Evolutionary conservation across 2,797 vertebrate species (phyloP), one percentile per base, ranked within the genome.

Genomic region (Valencia hispanica): DNA sequence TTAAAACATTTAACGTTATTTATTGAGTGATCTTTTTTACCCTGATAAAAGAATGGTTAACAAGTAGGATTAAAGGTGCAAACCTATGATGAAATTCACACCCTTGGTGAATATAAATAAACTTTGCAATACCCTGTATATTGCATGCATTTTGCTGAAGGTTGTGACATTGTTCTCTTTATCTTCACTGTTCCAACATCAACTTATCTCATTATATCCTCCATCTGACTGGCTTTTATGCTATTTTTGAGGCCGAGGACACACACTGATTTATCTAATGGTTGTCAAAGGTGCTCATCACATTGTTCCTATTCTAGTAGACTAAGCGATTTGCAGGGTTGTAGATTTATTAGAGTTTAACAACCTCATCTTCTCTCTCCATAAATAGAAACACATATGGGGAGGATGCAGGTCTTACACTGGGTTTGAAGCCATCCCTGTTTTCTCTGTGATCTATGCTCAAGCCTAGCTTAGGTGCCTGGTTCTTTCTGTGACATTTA

Each of bases 401-500:
- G 65, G 76, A 57, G 73, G 75, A 85, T 74, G 55, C 51, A 70
- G 68, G 36, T 78, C 86, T 83, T 79, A 82, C 72, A 25, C 4
- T 68, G 68, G 82, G 68, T 80, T 90, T 89, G 68, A 87, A 86
- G 74, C 76, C 66, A 66, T 82, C 85, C 86, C 77, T 34, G 39
- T 71, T 92, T 85, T 70, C 75, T 88, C 89, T 84, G 90, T 89
- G 91, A 94, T 92, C 90, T 92, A 91, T 90, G 86, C 84, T 90
- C 86, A 92, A 81, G 91, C 91, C 89, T 91, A 77, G 87, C 90
- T 87, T 72, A 84, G 74, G 74, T 95, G 95, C 93, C 87, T 95
- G 96, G 96, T 94, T 95, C 95, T 76, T 94, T 96, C 86, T 41
- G 87, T 97, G 97, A 97, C 97, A 97, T 98, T 97, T 97, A 94